These are phyloP conservation scores for Scaptodrosophila lebanonensis DNA, from an alignment of 1,140 invertebrate species.

Conservation along the genomic window DNA sequence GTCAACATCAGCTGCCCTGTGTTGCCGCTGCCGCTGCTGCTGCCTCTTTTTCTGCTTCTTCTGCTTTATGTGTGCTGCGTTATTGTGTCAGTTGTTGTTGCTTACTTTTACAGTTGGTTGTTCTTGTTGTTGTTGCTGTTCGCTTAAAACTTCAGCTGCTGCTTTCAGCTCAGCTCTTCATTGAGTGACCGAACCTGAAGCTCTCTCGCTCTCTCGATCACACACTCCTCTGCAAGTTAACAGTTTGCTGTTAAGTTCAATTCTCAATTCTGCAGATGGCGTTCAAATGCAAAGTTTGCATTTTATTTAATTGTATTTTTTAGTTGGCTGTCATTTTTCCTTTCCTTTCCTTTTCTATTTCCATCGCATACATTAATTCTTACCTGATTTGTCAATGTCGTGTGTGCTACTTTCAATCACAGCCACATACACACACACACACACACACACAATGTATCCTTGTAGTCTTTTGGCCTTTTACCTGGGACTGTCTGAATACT, in stretches of 20 bases:
- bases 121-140: slow-evolving; percentile 22
- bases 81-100: slow-evolving; percentile 44
- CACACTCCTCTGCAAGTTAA: slow-evolving; percentile 43
- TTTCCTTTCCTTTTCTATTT: slow-evolving; percentile 10
- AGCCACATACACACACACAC: too few species aligned
- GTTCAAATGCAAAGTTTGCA: slow-evolving; percentile 5
- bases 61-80: slow-evolving; percentile 28
- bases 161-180: too few species aligned
- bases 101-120: slow-evolving; percentile 34
- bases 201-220: too few species aligned
- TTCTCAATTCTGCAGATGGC: background rate
- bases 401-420: slow-evolving; percentile 1
- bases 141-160: slow-evolving; percentile 61
- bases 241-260: slow-evolving; percentile 9
- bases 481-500: slow-evolving; percentile 36
- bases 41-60: slow-evolving; percentile 20
- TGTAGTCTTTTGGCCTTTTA: slow-evolving; percentile 29
- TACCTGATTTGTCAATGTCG: slow-evolving; percentile 68
- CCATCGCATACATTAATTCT: slow-evolving; percentile 15
- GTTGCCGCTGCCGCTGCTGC: slow-evolving; percentile 16
- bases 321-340: slow-evolving; percentile 2
- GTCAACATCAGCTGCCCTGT: slow-evolving; percentile 8
- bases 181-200: slow-evolving; percentile 6
- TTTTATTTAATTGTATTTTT: slow-evolving; percentile 25
- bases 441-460: too few species aligned